Conservation (phyloP, 1,140 invertebrate species). For the Drosophila tropicalis region DNA sequence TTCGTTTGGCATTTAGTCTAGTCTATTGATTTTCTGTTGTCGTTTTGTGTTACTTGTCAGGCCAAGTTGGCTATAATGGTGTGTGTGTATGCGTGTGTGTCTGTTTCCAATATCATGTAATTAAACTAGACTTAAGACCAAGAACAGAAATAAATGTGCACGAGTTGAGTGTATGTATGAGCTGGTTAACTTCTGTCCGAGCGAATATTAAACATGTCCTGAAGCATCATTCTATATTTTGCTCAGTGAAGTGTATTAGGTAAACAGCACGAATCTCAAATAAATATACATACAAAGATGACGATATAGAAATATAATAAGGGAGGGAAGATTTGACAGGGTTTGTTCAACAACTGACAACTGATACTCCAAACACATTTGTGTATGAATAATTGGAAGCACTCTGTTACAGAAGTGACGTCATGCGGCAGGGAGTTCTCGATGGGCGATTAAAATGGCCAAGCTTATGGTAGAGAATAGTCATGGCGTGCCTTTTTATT, state of each 20-base stretch:
- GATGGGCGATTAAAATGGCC: constrained; percentile 57
- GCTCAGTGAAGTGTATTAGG: not conserved
- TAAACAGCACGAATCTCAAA: not conserved
- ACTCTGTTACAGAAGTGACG: constrained; percentile 52
- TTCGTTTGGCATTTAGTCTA: constrained; percentile 12
- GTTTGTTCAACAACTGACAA: constrained; percentile 33
- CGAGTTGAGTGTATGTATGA: constrained; percentile 29
- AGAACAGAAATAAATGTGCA: constrained; percentile 7
- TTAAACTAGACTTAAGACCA: constrained; percentile 44
- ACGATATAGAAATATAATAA: constrained; percentile 25
- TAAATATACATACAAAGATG: not conserved
- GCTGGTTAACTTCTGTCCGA: constrained; percentile 11
- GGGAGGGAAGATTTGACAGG: constrained; percentile 27
- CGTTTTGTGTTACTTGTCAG: constrained; percentile 46
- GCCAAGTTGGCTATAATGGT: not conserved
- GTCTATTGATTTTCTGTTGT: constrained; percentile 24
- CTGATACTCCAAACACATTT: constrained; percentile 15
- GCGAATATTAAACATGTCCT: constrained; percentile 11
- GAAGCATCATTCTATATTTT: not conserved
- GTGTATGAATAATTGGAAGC: constrained; percentile 61
- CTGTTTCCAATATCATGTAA: constrained; percentile 40
- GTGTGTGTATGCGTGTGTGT: constrained; percentile 13
- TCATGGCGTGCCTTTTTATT: constrained; percentile 43
- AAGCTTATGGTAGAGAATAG: constrained; percentile 47
- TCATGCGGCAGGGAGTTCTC: constrained; percentile 48